Evolutionary conservation across 2,113 vertebrate genomes (phyloP), one percentile per base, ranked within the genome.

Genomic region (Tupaia chinensis): DNA sequence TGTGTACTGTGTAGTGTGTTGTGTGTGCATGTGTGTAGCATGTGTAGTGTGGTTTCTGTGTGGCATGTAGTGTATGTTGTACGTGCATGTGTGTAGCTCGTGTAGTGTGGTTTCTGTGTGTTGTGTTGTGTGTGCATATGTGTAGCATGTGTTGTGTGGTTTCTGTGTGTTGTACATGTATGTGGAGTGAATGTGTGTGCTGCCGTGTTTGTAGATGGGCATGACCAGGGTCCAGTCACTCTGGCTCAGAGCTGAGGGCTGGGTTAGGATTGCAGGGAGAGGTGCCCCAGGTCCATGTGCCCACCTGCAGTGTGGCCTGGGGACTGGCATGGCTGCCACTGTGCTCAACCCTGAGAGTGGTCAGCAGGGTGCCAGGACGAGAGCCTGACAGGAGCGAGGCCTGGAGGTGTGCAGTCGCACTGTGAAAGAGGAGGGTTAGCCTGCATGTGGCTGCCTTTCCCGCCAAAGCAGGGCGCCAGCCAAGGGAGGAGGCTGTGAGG

Each of bases 341-440:
- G 17, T 72, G 44, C 23, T 58, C 34, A 4, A 34, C 16, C 1
- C 65, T 79, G 3, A 22, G 15, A 23, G 20, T 61, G 63, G 81
- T 13, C 3, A 0, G 13, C 44, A 20, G 61, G 10, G 15, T 3
- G 3, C 1, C 56, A 27, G 20, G 23, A 32, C 6, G 14, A 66
- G 61, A 32, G 27, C 44, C 17, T 3, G 44, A 5, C 7, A 4
- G 20, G 20, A 34, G 29, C 0, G 2, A 5, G 10, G 5, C 1
- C 1, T 9, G 27, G 7, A 13, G 16, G 19, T 17, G n/a, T 14
- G 0, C 5, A 1, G n/a, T 25, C 1, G 3, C 16, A 29, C 29
- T 7, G 1, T 6, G 20, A 66, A 83, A 63, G 53, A 25, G 19
- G 4, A 25, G 10, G 61, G 5, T 63, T 19, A 63, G 61, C 61